Evolutionary conservation across 2,888 invertebrate species (phyloP).

Genomic region (Tricholauxania praeusta): DNA sequence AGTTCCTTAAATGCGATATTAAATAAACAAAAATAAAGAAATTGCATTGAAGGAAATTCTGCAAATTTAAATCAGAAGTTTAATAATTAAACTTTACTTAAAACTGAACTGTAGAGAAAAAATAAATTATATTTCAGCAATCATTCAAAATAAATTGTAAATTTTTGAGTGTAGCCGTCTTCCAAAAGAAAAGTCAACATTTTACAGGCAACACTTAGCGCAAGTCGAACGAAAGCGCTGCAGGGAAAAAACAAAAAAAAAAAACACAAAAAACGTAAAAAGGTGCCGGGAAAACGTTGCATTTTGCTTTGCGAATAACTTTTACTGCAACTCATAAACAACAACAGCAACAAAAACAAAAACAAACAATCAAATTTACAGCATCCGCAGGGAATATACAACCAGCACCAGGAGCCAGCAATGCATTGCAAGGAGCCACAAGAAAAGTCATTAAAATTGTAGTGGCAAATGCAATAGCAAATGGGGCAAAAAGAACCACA

Average conservation of each 20-base stretch:
- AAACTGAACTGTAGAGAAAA: no score
- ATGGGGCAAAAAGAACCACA: not conserved
- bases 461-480: not conserved
- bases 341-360: not conserved
- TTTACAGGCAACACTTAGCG: not conserved
- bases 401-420: not conserved
- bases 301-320: not conserved
- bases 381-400: conserved; percentile 4
- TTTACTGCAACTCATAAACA: not conserved
- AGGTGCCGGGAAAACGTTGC: not conserved
- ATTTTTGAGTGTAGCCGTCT: no score
- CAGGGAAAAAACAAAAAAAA: not conserved
- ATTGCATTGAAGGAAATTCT: no score
- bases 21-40: no score
- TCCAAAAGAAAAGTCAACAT: no score
- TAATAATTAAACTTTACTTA: no score
- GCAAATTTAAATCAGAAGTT: no score
- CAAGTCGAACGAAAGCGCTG: not conserved
- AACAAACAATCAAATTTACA: conserved; percentile 13
- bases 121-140: no score
- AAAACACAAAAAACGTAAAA: not conserved
- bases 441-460: conserved; percentile 18
- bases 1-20: no score
- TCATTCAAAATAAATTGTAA: no score
- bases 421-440: not conserved